Percentiles rank a stretch among this genome's conserved stretches.
Evolutionary conservation across 2,888 invertebrate genomes (phyloP).

Genomic region (Lypha dubia): DNA sequence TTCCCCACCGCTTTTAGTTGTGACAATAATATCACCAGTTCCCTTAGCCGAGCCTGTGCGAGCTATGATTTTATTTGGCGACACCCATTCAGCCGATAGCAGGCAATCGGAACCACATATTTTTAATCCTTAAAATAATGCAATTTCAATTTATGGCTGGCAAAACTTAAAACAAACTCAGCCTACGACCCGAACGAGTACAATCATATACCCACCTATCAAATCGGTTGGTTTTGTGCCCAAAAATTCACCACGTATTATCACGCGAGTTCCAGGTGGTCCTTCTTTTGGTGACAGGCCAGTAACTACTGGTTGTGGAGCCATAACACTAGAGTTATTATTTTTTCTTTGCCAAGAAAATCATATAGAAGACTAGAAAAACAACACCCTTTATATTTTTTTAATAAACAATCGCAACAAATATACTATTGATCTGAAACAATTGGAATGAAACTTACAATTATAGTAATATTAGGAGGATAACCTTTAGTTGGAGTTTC

Average conservation of each 20-base stretch:
- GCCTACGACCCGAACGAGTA: too few species aligned
- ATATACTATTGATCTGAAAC: conserved; percentile 31
- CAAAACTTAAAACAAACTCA: background rate
- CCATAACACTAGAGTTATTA: conserved; percentile 55
- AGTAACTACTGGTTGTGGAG: conserved; percentile 90
- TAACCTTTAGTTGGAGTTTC: too few species aligned
- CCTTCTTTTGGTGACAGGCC: conserved; percentile 99
- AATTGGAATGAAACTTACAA: conserved; percentile 20
- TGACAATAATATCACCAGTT: conserved; percentile 95
- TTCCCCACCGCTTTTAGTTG: conserved; percentile 88
- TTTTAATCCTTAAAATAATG: conserved; percentile 87
- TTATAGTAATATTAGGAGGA: background rate
- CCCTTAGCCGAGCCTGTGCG: conserved; percentile 96
- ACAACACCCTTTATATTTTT: conserved; percentile 56
- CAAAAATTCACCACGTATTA: conserved; percentile 97
- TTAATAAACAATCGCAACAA: conserved; percentile 45
- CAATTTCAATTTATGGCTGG: background rate
- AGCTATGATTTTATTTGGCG: conserved; percentile 97
- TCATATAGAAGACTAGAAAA: conserved; percentile 15
- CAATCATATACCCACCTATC: conserved; percentile 88
- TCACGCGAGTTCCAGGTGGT: conserved; percentile 97
- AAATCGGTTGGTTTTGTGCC: conserved; percentile 94
- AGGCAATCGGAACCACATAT: conserved; percentile 98
- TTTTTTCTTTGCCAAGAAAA: background rate
- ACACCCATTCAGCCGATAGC: conserved; percentile 98